Percentiles rank a stretch among this genome's conserved stretches.
These are phyloP conservation scores for Cephus cinctus DNA, from an alignment of 1,140 invertebrate genomes.

Conservation along the genomic window DNA sequence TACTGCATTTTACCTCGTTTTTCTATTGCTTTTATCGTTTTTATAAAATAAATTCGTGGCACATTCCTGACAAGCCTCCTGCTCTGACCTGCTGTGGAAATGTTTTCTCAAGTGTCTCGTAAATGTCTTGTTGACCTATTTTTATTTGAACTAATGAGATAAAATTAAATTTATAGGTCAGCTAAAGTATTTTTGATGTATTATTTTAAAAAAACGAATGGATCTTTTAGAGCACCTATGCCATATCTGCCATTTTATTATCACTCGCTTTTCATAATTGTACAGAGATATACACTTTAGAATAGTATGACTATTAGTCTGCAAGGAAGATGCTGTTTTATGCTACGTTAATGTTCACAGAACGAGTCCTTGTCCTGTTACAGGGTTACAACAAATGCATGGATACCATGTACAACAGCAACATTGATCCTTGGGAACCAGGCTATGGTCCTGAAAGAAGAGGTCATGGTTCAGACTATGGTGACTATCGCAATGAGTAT, in stretches of 20 bases:
- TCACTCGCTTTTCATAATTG: not conserved
- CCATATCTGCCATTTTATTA: not conserved
- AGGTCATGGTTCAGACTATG: constrained; percentile 31
- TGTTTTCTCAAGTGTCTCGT: too few relatives aligned
- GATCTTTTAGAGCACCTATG: not conserved
- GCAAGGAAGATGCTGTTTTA: too few relatives aligned
- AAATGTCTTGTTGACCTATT: not conserved
- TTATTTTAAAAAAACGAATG: not conserved
- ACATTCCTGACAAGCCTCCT: too few relatives aligned
- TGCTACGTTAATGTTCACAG: not conserved
- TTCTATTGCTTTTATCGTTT: too few relatives aligned
- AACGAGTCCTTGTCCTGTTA: not conserved
- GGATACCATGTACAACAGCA: constrained; percentile 39
- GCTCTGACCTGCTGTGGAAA: too few relatives aligned
- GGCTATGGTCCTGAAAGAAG: constrained; percentile 47
- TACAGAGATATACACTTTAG: not conserved
- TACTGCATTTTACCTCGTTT: too few relatives aligned
- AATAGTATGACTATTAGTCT: too few relatives aligned
- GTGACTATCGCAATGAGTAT: constrained; percentile 44
- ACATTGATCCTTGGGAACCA: constrained; percentile 51
- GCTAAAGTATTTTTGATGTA: too few relatives aligned
- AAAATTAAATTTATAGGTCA: constrained; percentile 1
- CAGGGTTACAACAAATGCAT: not conserved
- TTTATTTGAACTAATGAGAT: constrained; percentile 7
- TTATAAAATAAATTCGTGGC: too few relatives aligned